These are phyloP conservation scores for Leptobrachium ailaonicum DNA, from an alignment of 2,113 vertebrate species.

Conservation along the genomic window DNA sequence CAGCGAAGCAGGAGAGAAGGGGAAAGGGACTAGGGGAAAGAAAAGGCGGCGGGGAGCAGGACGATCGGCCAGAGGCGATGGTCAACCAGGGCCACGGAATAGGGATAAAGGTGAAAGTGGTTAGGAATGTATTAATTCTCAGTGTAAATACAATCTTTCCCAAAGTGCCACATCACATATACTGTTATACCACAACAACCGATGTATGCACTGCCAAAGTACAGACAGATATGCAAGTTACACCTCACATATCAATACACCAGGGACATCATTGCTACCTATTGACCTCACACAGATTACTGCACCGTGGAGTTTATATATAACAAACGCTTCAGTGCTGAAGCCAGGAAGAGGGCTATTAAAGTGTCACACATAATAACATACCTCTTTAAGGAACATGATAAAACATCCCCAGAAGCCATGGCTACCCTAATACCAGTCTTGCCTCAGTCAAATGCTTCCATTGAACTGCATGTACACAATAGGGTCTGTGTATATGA, in stretches of 20 bases:
- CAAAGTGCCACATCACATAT: conserved; percentile 37
- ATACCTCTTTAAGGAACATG: no score
- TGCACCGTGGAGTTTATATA: not conserved
- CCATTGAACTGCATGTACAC: no score
- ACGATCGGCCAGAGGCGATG: conserved; percentile 5
- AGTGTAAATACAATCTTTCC: conserved; percentile 10
- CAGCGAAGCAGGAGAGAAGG: conserved; percentile 59
- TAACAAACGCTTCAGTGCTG: not conserved
- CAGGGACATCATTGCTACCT: not conserved
- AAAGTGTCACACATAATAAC: no score
- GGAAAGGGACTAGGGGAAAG: conserved; percentile 48
- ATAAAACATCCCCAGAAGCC: no score
- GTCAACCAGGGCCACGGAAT: conserved; percentile 14
- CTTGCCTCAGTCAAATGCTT: no score
- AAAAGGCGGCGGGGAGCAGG: conserved; percentile 14
- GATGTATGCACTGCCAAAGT: not conserved
- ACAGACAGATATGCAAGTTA: not conserved
- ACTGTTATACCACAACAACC: not conserved
- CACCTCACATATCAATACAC: not conserved
- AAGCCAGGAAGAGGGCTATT: no score
- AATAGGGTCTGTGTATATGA: no score
- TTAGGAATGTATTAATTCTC: not conserved
- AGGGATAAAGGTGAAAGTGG: conserved; percentile 45
- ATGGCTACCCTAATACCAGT: no score
- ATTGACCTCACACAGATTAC: not conserved